Conservation (phyloP, 2,113 vertebrate species). For the Ptychochromis oligacanthus region DNA sequence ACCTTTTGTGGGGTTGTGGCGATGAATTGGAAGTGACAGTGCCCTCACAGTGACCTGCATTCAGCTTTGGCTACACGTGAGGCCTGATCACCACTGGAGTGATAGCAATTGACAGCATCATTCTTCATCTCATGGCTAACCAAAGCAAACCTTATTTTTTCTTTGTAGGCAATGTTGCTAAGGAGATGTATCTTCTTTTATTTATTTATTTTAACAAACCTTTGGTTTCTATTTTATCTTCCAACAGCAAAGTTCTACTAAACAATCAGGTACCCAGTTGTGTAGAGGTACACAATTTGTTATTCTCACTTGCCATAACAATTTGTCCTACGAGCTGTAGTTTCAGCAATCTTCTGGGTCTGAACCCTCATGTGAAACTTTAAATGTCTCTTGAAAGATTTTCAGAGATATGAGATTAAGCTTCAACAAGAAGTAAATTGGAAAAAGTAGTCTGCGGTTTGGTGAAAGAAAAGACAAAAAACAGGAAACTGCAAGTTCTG, state of each 20-base stretch:
- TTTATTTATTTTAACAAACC: not conserved
- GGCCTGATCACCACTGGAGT: not conserved
- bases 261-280: not conserved
- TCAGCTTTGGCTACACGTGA: not conserved
- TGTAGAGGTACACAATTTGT: not conserved
- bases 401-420: not conserved
- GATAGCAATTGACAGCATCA: not conserved
- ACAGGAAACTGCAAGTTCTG: not conserved
- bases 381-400: not conserved
- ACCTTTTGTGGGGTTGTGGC: conserved; percentile 5
- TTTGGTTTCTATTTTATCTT: not conserved
- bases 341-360: too few relatives aligned
- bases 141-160: conserved; percentile 17
- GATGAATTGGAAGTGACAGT: conserved; percentile 15
- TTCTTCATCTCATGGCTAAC: not conserved
- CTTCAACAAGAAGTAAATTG: not conserved
- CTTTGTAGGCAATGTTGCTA: not conserved
- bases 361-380: too few relatives aligned
- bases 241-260: not conserved
- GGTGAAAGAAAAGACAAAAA: not conserved
- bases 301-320: not conserved
- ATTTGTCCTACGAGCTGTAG: not conserved
- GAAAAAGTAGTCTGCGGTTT: not conserved
- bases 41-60: not conserved
- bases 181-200: not conserved